Conservation (phyloP, 2,797 vertebrate genomes). For the Cryptoprocta ferox region DNA sequence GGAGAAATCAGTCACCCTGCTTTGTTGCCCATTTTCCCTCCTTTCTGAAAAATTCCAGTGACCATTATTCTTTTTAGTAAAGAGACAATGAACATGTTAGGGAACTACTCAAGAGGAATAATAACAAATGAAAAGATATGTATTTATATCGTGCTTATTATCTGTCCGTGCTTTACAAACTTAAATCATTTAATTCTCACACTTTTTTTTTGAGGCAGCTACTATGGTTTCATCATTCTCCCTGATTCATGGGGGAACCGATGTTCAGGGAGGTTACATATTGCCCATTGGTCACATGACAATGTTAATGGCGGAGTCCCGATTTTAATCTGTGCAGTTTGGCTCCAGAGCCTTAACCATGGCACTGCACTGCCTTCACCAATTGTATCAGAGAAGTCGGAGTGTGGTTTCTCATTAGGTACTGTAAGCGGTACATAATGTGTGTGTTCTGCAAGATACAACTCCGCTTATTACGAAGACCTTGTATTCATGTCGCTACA, state of each 20-base stretch:
- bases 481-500: no score
- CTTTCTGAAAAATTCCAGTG: neutral
- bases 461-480: neutral
- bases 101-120: neutral
- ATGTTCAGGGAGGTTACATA: rapidly evolving
- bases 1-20: neutral
- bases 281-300: rapidly evolving
- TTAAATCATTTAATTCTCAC: neutral
- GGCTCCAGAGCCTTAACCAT: neutral
- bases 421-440: no score
- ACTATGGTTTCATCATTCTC: neutral
- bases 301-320: neutral
- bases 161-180: neutral
- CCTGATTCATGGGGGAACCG: neutral
- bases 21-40: neutral
- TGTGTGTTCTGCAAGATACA: neutral
- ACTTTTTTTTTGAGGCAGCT: neutral
- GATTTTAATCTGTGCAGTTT: neutral
- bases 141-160: neutral
- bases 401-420: neutral
- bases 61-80: neutral
- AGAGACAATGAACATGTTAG: neutral
- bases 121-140: neutral
- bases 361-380: rapidly evolving
- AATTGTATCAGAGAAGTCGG: rapidly evolving